Conservation (phyloP, 1,140 invertebrate genomes). For the Drosophila hydei region DNA sequence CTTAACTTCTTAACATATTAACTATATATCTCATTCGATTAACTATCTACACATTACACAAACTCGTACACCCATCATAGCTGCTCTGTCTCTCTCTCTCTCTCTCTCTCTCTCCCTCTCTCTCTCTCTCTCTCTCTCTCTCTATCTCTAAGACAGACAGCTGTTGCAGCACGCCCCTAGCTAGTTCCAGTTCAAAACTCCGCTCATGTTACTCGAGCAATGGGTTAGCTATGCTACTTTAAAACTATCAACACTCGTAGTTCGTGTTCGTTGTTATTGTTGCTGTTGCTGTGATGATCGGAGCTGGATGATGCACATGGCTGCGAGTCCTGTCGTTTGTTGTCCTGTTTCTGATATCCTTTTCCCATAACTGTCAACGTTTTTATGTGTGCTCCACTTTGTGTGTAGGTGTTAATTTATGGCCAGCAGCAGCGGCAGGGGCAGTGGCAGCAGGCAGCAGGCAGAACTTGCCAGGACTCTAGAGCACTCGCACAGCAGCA, state of each 20-base stretch:
- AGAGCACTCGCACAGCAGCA: constrained; percentile 12
- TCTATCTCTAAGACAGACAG: constrained; percentile 2
- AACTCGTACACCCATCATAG: no score
- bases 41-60: no score
- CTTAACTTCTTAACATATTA: no score
- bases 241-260: constrained; percentile 33
- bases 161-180: background rate
- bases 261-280: background rate
- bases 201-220: constrained; percentile 28
- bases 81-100: background rate
- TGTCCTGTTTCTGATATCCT: constrained; percentile 59
- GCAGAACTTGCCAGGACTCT: no score
- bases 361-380: constrained; percentile 77
- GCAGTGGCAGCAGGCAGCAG: constrained; percentile 4
- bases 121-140: background rate
- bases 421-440: constrained; percentile 16
- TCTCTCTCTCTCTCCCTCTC: background rate
- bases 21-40: no score
- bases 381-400: constrained; percentile 34
- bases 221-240: constrained; percentile 25
- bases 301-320: constrained; percentile 6
- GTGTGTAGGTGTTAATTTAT: constrained; percentile 78
- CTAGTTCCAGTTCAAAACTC: constrained; percentile 3
- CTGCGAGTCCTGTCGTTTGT: constrained; percentile 3
- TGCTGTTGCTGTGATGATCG: constrained; percentile 13